Evolutionary conservation across 1,140 invertebrate genomes (phyloP), one percentile per base, ranked within the genome.

Genomic region (Drosophila lini): DNA sequence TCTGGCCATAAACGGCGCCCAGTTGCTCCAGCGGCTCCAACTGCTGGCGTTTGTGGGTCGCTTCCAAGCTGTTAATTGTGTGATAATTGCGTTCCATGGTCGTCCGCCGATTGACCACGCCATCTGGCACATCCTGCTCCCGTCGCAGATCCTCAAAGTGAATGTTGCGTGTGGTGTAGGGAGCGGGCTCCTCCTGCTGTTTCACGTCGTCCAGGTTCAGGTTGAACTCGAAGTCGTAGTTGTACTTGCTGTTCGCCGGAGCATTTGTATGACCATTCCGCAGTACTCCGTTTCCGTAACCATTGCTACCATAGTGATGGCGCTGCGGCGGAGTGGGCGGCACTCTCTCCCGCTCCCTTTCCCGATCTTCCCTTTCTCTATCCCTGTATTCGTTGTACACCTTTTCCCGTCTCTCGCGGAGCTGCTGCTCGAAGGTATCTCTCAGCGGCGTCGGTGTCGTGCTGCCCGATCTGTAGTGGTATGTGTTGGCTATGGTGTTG

Each of bases 41-140:
- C 28, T 68, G 63, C 50, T 74, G 53, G 38, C 63, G 73, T 52
- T 60, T 62, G 53, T 48, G 56, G 34, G 68, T 71, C 68, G 68
- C 40, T 31, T 71, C 65, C 65, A 71, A 68, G 74, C 67, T 76
- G 67, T 83, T 88, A 90, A 91, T 91, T 91, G 90, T 91, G 82
- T 91, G 85, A 91, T 91, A 91, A 91, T 91, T 91, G 77, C 90
- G 90, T 90, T 91, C 90, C 78, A 89, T 75, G 76, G 74, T 57
- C 64, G 86, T 52, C 57, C 76, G 84, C 1, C 83, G 56, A 38
- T 55, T 74, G 68, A 79, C 75, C 25, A 68, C 76, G 31, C 83
- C 83, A 89, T 88, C 83, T 65, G 78, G 85, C 41, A 84, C 74
- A 89, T 89, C 83, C 83, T 83, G 58, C 55, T 83, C 75, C 48